phyloP scores from a whole-genome alignment of 2,113 vertebrate species.

The Phocoena phocoena region DNA sequence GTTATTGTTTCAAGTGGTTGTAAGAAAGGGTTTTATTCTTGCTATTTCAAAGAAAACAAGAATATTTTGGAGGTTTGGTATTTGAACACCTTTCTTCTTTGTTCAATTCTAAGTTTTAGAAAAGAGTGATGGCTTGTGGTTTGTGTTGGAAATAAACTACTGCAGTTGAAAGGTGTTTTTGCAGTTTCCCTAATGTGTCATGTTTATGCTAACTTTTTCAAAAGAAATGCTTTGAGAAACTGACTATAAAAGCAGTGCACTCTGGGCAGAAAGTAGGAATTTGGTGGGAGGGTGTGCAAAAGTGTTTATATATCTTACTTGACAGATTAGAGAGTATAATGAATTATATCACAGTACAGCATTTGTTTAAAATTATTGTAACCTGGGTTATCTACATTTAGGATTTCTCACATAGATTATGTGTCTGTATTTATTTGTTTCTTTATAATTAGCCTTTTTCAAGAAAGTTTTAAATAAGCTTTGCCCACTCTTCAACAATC shows the following conservation, averaged over 20 bases:
- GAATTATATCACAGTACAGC: neutral
- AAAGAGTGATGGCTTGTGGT: constrained; percentile 65
- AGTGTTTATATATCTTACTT: neutral
- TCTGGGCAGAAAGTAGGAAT: constrained; percentile 53
- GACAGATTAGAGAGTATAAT: neutral
- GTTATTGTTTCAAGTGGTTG: constrained; percentile 75
- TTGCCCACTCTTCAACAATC: neutral
- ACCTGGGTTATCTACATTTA: neutral
- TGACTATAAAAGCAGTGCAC: constrained; percentile 61
- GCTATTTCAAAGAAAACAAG: constrained; percentile 75
- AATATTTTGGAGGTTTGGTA: constrained; percentile 69
- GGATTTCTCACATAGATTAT: neutral
- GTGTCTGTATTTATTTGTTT: neutral
- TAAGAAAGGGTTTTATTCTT: constrained; percentile 74
- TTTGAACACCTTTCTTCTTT: constrained; percentile 68
- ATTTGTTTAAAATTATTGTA: neutral
- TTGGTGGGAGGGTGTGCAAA: neutral
- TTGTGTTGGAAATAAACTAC: constrained; percentile 66
- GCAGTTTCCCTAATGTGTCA: constrained; percentile 66
- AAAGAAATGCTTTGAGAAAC: constrained; percentile 73
- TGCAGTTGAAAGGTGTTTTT: constrained; percentile 66
- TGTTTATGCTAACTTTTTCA: constrained; percentile 75
- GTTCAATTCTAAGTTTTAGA: constrained; percentile 51
- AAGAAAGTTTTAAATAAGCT: neutral
- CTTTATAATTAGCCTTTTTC: neutral